Evolutionary conservation across 2,797 vertebrate species (phyloP).

Genomic region (Scolopax rusticola): DNA sequence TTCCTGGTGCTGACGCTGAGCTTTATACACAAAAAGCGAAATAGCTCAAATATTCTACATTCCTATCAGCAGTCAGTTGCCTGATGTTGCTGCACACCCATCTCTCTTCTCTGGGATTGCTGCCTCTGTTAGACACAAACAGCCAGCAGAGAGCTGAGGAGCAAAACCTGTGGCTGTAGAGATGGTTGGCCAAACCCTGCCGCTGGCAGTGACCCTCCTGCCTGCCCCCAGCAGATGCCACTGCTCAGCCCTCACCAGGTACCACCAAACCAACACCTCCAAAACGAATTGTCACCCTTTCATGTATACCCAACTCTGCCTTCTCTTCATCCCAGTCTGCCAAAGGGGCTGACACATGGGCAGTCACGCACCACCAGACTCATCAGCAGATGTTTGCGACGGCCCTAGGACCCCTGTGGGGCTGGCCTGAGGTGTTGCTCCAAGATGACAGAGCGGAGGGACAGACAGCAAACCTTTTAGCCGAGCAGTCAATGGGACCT

Average conservation of each 20-base stretch:
- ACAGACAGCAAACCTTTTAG: background rate
- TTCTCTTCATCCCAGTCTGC: background rate
- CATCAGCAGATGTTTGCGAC: background rate
- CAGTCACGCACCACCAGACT: background rate
- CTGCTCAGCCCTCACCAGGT: background rate
- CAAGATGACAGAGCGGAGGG: accelerated
- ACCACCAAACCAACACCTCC: background rate
- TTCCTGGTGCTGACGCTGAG: background rate
- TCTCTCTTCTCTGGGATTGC: background rate
- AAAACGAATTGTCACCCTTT: background rate
- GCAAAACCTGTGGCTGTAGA: background rate
- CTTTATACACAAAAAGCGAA: background rate
- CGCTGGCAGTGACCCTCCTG: background rate
- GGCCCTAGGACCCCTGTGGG: background rate
- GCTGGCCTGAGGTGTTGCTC: background rate
- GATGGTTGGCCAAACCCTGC: accelerated
- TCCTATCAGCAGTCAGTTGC: background rate
- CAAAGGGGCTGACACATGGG: accelerated
- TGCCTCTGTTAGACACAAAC: background rate
- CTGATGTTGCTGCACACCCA: conserved; percentile 1
- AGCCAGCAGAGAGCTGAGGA: background rate
- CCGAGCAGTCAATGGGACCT: background rate
- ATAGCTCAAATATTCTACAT: conserved; percentile 22
- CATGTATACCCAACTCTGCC: background rate
- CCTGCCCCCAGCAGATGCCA: background rate